Conservation (phyloP, 2,888 invertebrate genomes). For the Neoascia interrupta region DNA sequence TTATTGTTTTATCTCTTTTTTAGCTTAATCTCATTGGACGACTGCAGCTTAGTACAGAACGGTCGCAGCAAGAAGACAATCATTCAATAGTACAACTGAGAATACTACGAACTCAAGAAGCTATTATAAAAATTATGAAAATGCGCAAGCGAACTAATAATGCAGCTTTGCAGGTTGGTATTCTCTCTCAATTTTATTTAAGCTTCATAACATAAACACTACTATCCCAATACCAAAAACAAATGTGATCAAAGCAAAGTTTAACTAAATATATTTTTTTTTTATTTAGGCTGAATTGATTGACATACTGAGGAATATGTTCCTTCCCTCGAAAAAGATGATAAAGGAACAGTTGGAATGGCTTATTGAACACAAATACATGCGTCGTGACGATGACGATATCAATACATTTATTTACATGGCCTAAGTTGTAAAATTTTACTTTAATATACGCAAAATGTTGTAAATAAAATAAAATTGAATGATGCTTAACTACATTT, state of each 20-base stretch:
- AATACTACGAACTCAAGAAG: constrained; percentile 96
- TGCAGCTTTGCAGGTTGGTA: constrained; percentile 90
- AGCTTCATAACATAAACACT: no score
- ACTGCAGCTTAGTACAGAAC: constrained; percentile 95
- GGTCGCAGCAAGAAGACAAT: constrained; percentile 97
- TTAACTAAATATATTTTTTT: not conserved
- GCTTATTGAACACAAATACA: constrained; percentile 99
- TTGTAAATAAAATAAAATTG: no score
- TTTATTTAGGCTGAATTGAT: constrained; percentile 91
- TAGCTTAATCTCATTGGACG: constrained; percentile 96
- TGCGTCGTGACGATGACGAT: constrained; percentile 97
- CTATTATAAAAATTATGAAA: constrained; percentile 99
- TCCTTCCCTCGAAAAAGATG: constrained; percentile 99
- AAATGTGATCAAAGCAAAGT: not conserved
- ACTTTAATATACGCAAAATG: no score
- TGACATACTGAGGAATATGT: constrained; percentile 99
- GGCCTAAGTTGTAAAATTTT: no score
- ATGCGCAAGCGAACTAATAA: constrained; percentile 97
- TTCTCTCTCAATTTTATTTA: constrained; percentile 15
- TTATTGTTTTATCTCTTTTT: constrained; percentile 9
- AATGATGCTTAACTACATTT: no score
- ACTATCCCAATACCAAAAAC: no score
- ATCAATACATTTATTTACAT: constrained; percentile 99
- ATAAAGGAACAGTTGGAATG: constrained; percentile 99
- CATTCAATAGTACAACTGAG: constrained; percentile 98